These are phyloP conservation scores for Charadrius vociferus DNA, from an alignment of 2,113 vertebrate genomes.

Conservation along the genomic window DNA sequence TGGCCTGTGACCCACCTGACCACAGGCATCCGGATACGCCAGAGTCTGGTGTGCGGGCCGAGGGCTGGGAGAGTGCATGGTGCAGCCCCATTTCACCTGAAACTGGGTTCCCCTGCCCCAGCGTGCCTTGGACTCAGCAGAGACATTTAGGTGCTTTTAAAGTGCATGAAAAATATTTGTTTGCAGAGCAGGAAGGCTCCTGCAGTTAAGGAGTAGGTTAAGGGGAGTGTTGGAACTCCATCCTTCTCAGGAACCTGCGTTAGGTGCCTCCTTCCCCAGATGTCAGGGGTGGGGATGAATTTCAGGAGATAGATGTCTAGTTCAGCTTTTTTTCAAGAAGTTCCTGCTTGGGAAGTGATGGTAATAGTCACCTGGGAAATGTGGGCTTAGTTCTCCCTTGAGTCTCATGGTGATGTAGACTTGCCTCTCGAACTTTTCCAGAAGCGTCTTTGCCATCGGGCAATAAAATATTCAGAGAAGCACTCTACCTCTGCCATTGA, in stretches of 20 bases:
- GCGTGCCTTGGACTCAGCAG: background rate
- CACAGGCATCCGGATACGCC: background rate
- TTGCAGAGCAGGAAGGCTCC: background rate
- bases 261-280: background rate
- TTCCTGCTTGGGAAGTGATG: background rate
- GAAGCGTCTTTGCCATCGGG: background rate
- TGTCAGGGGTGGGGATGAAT: background rate
- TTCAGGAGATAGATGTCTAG: background rate
- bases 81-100: background rate
- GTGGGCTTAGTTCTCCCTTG: background rate
- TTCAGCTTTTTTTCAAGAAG: background rate
- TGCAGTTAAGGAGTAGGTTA: background rate
- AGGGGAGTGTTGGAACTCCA: background rate
- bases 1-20: background rate
- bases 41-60: fast-evolving
- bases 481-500: background rate
- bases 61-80: background rate
- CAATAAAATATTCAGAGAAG: background rate
- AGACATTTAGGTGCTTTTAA: background rate
- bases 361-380: background rate
- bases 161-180: background rate
- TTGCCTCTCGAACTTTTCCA: background rate
- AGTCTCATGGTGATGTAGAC: fast-evolving
- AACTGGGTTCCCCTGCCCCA: background rate
- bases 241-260: background rate